Base-by-base conservation (phyloP, 2,888 invertebrate genomes). In the Diloba caeruleocephala region DNA sequence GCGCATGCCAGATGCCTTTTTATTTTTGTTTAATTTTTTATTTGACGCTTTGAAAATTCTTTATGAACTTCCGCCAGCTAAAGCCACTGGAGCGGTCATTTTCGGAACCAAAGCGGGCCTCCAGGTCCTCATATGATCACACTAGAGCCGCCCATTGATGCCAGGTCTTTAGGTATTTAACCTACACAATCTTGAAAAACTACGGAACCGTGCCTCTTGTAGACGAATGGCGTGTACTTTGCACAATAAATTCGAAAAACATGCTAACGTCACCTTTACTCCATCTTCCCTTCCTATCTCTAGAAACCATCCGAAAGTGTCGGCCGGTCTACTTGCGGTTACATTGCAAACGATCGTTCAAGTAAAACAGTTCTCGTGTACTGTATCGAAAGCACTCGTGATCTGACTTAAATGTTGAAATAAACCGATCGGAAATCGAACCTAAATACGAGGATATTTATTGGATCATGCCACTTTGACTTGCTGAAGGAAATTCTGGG, bases 281-380 rank as follows among this genome's bases (percentile, higher is more conserved):
- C 42, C 46, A 45, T 55, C 59, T 61, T 56, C 62, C 46, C 54
- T 71, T 74, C 55, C 58, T 71, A 71, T 71, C 74, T 71, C 63
- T 63, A 71, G 70, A 66, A 68, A 72, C 32, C 69, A 69, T 74
- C 70, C 55, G 68, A 75, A 72, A 71, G 71, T 74, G 52, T 57
- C 53, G 65, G 66, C 36, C 58, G 71, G 57, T 74, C 72, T 74
- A 76, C 74, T 78, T 69, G 65, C 54, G 41, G 74, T 71, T 73
- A 84, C 85, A 82, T 79, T 73, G 79, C 74, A 73, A 83, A 78
- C 77, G 83, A 82, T 84, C 84, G 85, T 87, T 84, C 81, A 79
- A 84, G 86, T 92, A 89, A 92, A 91, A 88, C 88, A 88, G 83
- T 92, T 92, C 84, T 85, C 89, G 79, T 91, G 91, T 92, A 83